A percentile compares a stretch with the other conserved stretches of the same genome.
phyloP scores from a whole-genome alignment of 2,797 vertebrate species.

The Esox lucius region DNA sequence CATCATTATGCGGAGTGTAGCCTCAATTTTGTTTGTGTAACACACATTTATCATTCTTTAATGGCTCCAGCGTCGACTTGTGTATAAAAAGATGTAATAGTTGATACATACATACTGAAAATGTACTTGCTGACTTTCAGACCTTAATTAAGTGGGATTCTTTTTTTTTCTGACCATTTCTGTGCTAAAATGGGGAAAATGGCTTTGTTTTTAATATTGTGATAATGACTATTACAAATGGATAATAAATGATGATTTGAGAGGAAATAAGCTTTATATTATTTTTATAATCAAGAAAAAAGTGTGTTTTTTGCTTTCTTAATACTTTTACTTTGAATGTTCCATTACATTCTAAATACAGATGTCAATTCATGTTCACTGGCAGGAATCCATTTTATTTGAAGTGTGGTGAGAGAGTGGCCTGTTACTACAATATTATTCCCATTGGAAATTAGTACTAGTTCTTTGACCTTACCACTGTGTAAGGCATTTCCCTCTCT shows the following conservation, averaged over 20 bases:
- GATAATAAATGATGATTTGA: not conserved
- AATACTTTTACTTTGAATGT: no score
- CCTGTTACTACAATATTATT: not conserved
- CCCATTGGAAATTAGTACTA: not conserved
- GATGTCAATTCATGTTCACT: not conserved
- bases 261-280: not conserved
- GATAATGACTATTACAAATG: not conserved
- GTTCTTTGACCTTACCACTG: not conserved
- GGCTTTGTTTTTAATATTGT: not conserved
- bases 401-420: not conserved
- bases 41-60: slow-evolving; percentile 2
- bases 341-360: not conserved
- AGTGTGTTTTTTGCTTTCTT: no score
- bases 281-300: not conserved
- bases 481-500: not conserved
- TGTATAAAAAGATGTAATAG: slow-evolving; percentile 5
- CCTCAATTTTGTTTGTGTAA: slow-evolving; percentile 25
- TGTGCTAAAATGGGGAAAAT: not conserved
- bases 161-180: not conserved
- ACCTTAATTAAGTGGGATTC: slow-evolving; percentile 8
- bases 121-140: not conserved
- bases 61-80: slow-evolving; percentile 5
- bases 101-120: not conserved
- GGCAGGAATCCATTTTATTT: not conserved
- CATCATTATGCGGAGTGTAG: slow-evolving; percentile 20